Percentiles rank a stretch among this genome's conserved stretches.
These are phyloP conservation scores for Cosmia trapezina DNA, from an alignment of 2,888 invertebrate species.

Conservation along the genomic window DNA sequence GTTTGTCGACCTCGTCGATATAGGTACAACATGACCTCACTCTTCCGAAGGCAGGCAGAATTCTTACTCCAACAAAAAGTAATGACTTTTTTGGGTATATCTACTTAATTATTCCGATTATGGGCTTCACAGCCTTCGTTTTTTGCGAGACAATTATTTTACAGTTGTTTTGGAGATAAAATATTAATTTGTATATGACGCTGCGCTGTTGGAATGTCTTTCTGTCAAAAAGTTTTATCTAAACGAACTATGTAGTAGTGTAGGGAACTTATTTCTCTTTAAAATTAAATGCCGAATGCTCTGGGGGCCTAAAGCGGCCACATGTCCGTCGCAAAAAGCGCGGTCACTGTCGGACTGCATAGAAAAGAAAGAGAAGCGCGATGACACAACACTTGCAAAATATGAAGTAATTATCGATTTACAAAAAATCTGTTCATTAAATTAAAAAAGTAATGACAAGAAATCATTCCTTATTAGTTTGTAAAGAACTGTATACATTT, in stretches of 20 bases:
- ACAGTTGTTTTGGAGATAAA: slow-evolving; percentile 21
- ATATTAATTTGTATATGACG: slow-evolving; percentile 18
- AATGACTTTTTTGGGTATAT: slow-evolving; percentile 48
- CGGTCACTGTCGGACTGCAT: too few relatives aligned
- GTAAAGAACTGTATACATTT: too few relatives aligned
- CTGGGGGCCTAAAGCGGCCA: too few relatives aligned
- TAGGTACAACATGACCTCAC: slow-evolving; percentile 49
- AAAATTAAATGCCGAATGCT: neutral
- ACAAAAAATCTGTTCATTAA: too few relatives aligned
- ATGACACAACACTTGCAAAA: too few relatives aligned
- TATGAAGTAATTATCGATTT: too few relatives aligned
- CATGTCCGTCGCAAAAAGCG: too few relatives aligned
- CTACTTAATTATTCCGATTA: slow-evolving; percentile 55
- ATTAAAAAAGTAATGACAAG: too few relatives aligned
- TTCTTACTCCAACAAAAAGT: slow-evolving; percentile 31
- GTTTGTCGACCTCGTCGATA: slow-evolving; percentile 48
- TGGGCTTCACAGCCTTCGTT: slow-evolving; percentile 45
- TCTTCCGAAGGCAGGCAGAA: slow-evolving; percentile 40
- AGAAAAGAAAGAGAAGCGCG: too few relatives aligned
- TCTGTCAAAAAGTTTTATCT: neutral
- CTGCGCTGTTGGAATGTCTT: neutral
- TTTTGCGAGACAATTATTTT: slow-evolving; percentile 44
- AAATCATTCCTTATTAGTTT: too few relatives aligned
- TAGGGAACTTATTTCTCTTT: neutral
- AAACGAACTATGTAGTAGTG: too few relatives aligned